phyloP scores from a whole-genome alignment of 2,797 vertebrate genomes.

The Sphenopsis melanotis region DNA sequence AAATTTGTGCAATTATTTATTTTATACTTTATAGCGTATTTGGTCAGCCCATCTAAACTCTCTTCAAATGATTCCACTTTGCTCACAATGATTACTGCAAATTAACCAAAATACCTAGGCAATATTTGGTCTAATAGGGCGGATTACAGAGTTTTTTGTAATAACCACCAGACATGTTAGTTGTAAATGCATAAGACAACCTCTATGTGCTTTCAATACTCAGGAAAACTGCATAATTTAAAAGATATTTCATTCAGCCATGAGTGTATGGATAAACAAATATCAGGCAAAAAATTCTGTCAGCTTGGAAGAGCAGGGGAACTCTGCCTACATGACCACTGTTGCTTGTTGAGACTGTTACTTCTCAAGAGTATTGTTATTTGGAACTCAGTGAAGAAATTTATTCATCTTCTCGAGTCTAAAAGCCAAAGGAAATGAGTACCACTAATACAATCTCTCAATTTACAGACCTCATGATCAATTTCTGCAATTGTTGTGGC shows the following conservation, averaged over 20 bases:
- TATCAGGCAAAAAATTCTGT: neutral
- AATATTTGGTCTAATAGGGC: neutral
- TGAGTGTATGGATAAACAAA: neutral
- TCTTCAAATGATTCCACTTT: neutral
- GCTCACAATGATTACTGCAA: neutral
- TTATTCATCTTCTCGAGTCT: neutral
- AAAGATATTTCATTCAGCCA: neutral
- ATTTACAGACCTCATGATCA: neutral
- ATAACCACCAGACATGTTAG: neutral
- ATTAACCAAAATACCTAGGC: neutral
- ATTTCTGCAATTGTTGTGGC: neutral
- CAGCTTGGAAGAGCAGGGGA: neutral
- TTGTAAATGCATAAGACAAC: neutral
- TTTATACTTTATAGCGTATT: neutral
- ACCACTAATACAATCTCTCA: neutral
- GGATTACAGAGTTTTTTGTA: neutral
- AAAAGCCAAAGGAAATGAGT: neutral
- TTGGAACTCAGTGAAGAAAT: neutral
- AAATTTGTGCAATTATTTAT: neutral
- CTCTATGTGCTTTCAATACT: neutral
- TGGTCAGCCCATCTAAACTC: neutral
- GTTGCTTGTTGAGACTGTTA: neutral
- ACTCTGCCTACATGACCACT: neutral
- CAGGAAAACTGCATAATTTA: neutral
- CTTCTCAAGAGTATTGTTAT: neutral